Evolutionary conservation across 1,140 invertebrate species (phyloP).

Genomic region (Nasonia longicornis): DNA sequence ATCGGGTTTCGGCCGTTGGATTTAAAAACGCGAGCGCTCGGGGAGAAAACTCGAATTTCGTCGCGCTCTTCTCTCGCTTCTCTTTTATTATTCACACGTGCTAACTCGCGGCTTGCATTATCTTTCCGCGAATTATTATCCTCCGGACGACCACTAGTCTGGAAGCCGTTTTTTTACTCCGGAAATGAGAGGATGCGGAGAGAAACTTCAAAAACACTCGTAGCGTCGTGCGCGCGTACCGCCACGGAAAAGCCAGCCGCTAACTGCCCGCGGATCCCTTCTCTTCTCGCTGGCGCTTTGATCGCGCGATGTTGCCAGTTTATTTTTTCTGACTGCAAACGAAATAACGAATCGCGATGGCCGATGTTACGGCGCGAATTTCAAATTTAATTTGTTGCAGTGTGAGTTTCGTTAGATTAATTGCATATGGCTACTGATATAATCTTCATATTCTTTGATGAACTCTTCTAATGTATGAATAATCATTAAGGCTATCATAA

Average conservation of each 20-base stretch:
- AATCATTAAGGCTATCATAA: too few species aligned
- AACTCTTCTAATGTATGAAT: too few species aligned
- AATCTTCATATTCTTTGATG: too few species aligned
- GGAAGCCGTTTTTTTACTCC: constrained; percentile 14
- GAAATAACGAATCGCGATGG: background rate
- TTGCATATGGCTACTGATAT: too few species aligned
- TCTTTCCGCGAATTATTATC: background rate
- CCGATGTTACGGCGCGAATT: background rate
- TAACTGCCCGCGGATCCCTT: constrained; percentile 14
- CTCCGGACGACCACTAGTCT: background rate
- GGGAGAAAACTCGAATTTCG: background rate
- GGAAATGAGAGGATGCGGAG: background rate
- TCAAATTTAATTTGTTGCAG: background rate
- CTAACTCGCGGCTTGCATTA: background rate
- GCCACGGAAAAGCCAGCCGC: constrained; percentile 12
- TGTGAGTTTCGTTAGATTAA: too few species aligned
- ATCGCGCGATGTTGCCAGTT: constrained; percentile 19
- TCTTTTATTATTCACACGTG: background rate
- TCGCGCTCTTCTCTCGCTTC: background rate
- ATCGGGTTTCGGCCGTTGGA: constrained; percentile 54
- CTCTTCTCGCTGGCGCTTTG: background rate
- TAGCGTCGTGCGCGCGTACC: constrained; percentile 42
- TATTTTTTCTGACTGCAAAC: background rate
- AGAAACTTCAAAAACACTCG: constrained; percentile 39
- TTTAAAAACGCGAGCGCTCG: constrained; percentile 50